phyloP scores from a whole-genome alignment of 2,888 invertebrate genomes.

The Polyommatus iphigenia region DNA sequence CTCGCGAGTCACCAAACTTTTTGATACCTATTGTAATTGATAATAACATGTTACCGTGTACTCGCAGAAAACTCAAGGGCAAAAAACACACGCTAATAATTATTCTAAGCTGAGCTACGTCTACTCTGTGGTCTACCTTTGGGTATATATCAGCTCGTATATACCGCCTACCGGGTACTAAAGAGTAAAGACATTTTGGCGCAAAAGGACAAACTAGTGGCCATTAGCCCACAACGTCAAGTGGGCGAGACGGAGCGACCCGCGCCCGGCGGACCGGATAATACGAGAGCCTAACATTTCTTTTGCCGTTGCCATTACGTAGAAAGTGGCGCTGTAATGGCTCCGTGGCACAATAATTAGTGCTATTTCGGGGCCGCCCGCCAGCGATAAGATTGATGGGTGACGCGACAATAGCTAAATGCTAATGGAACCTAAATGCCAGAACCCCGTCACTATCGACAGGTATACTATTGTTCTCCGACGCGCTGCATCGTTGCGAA shows the following conservation, averaged over 20 bases:
- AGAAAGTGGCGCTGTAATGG: constrained; percentile 3
- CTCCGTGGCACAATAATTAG: not conserved
- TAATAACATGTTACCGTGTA: too few species aligned
- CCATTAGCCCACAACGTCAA: not conserved
- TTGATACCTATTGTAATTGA: not conserved
- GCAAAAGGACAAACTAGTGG: not conserved
- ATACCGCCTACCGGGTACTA: not conserved
- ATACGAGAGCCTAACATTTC: constrained; percentile 14
- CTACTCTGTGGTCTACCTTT: not conserved
- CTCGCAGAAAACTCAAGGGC: not conserved
- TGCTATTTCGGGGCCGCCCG: not conserved
- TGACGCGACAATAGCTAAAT: not conserved
- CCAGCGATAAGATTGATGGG: not conserved
- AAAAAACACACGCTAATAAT: too few species aligned
- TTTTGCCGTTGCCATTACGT: not conserved
- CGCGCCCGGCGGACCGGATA: not conserved
- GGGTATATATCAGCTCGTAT: not conserved
- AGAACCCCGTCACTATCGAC: not conserved
- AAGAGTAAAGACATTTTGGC: not conserved
- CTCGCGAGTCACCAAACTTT: too few species aligned
- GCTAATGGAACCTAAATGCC: not conserved
- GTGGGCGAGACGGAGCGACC: not conserved
- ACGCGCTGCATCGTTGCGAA: not conserved
- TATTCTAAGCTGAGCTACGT: too few species aligned
- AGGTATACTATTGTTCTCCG: not conserved